phyloP scores from a whole-genome alignment of 2,797 vertebrate genomes.

The Cirrhinus molitorella region DNA sequence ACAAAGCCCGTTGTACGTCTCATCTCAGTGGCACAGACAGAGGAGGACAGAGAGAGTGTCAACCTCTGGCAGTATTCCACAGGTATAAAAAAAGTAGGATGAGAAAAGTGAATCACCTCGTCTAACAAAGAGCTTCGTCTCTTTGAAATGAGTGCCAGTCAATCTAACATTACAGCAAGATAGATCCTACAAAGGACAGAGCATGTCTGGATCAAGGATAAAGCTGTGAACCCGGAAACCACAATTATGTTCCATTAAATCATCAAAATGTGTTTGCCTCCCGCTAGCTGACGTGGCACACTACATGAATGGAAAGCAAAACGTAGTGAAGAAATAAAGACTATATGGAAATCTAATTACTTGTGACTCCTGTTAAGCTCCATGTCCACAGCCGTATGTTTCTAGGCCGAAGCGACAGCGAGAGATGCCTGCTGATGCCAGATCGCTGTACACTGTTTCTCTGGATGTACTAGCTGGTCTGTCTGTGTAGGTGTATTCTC shows the following conservation, averaged over 20 bases:
- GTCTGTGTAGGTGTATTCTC: slow-evolving; percentile 35
- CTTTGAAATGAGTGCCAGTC: slow-evolving; percentile 47
- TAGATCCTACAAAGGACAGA: slow-evolving; percentile 29
- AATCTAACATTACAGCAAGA: slow-evolving; percentile 31
- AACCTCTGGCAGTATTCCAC: slow-evolving; percentile 40
- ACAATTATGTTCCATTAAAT: slow-evolving; percentile 41
- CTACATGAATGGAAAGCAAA: neutral
- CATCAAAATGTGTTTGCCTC: slow-evolving; percentile 17
- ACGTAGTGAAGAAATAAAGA: neutral
- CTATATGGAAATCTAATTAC: neutral
- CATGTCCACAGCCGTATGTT: neutral
- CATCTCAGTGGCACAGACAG: slow-evolving; percentile 28
- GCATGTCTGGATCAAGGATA: slow-evolving; percentile 8
- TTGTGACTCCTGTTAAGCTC: neutral
- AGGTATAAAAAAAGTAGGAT: slow-evolving; percentile 30
- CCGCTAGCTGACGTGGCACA: neutral
- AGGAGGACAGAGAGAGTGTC: slow-evolving; percentile 22
- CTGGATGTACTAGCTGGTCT: neutral
- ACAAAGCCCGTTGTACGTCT: slow-evolving; percentile 37
- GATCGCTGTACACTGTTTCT: neutral
- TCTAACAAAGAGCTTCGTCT: slow-evolving; percentile 37
- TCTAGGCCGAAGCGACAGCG: neutral
- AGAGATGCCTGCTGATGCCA: neutral
- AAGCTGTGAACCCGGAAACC: slow-evolving; percentile 16
- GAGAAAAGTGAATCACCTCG: slow-evolving; percentile 36